Conservation (phyloP, 2,888 invertebrate species). For the Periphyllus acericola region DNA sequence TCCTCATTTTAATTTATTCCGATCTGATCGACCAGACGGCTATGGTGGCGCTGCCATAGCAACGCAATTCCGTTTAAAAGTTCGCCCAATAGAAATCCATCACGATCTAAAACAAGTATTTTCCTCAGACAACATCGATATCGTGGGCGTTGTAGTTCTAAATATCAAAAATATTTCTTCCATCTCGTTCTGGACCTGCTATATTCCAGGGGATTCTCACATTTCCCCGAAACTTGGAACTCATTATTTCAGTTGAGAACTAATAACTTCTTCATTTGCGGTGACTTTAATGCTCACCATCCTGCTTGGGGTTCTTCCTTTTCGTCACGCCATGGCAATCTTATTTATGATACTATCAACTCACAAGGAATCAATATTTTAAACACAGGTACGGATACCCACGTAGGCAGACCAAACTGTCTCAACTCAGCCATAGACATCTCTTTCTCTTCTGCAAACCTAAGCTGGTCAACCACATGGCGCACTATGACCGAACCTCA, state of each 20-base stretch:
- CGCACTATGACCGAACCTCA: no score
- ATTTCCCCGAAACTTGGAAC: not conserved
- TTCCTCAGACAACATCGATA: not conserved
- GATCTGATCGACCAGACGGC: not conserved
- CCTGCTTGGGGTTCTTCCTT: no score
- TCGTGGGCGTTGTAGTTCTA: not conserved
- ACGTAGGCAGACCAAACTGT: no score
- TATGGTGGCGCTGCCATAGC: not conserved
- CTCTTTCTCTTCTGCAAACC: no score
- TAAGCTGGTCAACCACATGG: no score
- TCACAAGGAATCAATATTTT: no score
- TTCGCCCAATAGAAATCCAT: not conserved
- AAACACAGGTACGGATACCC: no score
- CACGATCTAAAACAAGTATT: not conserved
- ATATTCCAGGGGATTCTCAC: not conserved
- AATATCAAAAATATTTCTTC: not conserved
- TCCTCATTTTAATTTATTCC: slow-evolving; percentile 12
- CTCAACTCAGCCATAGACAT: no score
- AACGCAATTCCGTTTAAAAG: not conserved
- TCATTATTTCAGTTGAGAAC: not conserved
- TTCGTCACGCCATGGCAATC: no score
- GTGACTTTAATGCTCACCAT: no score
- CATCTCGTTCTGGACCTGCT: slow-evolving; percentile 10
- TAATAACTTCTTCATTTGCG: not conserved
- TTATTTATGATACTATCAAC: no score